A percentile compares a stretch with the other conserved stretches of the same genome.
These are phyloP conservation scores for Ophraella communa DNA, from an alignment of 2,888 invertebrate species.

Conservation along the genomic window DNA sequence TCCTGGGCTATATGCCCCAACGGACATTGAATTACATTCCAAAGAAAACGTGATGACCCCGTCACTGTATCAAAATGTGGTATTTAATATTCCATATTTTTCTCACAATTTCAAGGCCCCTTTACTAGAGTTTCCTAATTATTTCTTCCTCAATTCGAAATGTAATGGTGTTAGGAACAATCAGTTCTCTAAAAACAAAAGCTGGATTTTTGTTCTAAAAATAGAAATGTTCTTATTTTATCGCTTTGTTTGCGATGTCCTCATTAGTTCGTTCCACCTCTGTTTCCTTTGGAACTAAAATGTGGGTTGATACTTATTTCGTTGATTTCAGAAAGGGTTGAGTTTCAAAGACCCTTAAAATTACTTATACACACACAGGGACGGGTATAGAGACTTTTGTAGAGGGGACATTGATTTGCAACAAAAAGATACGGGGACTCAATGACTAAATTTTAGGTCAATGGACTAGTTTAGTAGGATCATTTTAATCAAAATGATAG, in stretches of 20 bases:
- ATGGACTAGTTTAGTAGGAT: too few species aligned
- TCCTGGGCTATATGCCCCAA: too few species aligned
- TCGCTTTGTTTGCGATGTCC: conserved; percentile 8
- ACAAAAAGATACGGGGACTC: too few species aligned
- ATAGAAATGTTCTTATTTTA: conserved; percentile 19
- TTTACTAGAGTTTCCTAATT: conserved; percentile 15
- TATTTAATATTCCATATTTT: conserved; percentile 6
- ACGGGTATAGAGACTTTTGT: too few species aligned
- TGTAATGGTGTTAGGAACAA: conserved; percentile 20
- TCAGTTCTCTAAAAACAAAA: conserved; percentile 20
- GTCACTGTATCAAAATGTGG: neutral
- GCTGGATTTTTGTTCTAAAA: conserved; percentile 20
- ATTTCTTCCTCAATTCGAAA: conserved; percentile 19
- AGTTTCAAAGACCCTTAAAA: neutral
- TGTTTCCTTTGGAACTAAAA: neutral
- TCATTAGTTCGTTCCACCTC: conserved; percentile 2
- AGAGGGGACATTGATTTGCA: too few species aligned
- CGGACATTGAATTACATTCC: too few species aligned
- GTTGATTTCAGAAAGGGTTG: neutral
- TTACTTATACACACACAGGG: neutral
- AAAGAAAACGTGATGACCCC: too few species aligned
- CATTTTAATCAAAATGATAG: too few species aligned
- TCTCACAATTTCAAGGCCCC: neutral
- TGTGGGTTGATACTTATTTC: neutral
- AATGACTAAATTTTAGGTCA: too few species aligned